Conservation (phyloP, 2,113 vertebrate species). For the Sphyrna mokarran region DNA sequence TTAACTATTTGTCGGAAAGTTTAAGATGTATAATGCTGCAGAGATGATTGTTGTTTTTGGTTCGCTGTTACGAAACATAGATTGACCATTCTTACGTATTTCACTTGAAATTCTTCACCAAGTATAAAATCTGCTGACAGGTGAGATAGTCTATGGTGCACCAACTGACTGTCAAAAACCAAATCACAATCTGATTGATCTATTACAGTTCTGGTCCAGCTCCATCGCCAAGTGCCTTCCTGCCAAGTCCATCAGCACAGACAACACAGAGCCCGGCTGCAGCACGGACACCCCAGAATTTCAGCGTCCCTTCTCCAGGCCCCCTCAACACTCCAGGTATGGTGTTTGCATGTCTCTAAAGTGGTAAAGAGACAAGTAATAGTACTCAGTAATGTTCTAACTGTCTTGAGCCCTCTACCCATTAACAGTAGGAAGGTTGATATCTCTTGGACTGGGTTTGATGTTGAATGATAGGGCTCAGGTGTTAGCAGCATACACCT, state of each 20-base stretch:
- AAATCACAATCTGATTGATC: not conserved
- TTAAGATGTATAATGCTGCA: not conserved
- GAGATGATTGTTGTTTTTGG: not conserved
- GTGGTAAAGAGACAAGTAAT: not conserved
- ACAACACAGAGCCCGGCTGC: conserved; percentile 85
- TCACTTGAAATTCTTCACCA: not conserved
- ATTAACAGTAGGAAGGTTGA: not conserved
- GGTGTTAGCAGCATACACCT: not conserved
- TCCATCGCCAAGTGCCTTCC: conserved; percentile 88
- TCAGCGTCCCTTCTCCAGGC: conserved; percentile 86
- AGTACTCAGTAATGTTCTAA: not conserved
- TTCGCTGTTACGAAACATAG: not conserved
- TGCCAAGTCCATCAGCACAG: conserved; percentile 93
- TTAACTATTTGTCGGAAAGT: not conserved
- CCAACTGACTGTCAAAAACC: not conserved
- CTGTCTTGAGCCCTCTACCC: not conserved
- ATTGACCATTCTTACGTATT: not conserved
- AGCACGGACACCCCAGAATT: conserved; percentile 85
- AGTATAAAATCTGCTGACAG: not conserved
- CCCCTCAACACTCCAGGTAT: conserved; percentile 92
- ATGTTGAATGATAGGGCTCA: not conserved
- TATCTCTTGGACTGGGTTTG: not conserved
- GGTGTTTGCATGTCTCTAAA: not conserved
- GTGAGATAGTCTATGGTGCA: not conserved
- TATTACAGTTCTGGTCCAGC: conserved; percentile 79